These are phyloP conservation scores for Nicator chloris DNA, from an alignment of 2,113 vertebrate species.

Conservation along the genomic window DNA sequence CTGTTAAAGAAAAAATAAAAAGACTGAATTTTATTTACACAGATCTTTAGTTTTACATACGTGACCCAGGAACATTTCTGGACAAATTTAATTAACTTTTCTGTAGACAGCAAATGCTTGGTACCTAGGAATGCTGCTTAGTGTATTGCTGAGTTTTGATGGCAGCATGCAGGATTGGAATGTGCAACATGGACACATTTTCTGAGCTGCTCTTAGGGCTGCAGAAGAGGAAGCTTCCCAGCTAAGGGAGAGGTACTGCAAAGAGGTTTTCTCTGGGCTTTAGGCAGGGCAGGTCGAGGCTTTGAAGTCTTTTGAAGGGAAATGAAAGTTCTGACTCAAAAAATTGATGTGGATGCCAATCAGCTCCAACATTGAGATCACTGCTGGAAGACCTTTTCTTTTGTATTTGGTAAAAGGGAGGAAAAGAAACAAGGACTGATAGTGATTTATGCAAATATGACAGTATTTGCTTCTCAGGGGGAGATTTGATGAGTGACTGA, in stretches of 20 bases:
- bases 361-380: background rate
- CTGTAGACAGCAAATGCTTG: background rate
- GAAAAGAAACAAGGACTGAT: background rate
- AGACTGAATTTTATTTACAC: background rate
- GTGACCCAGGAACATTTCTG: background rate
- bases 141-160: background rate
- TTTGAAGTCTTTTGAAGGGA: background rate
- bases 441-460: background rate
- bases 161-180: background rate
- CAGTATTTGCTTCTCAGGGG: background rate
- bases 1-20: background rate
- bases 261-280: background rate
- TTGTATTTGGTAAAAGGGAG: background rate
- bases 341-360: background rate
- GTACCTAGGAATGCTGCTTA: background rate
- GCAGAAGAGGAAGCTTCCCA: background rate
- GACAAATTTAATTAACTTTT: background rate
- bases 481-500: background rate
- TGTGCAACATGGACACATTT: background rate
- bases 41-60: background rate
- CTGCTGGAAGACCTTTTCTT: background rate
- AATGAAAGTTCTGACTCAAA: background rate
- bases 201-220: background rate
- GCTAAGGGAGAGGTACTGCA: background rate
- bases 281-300: background rate